A percentile compares a stretch with the other conserved stretches of the same genome.
phyloP scores from a whole-genome alignment of 2,888 invertebrate species.

The Blera fallax region DNA sequence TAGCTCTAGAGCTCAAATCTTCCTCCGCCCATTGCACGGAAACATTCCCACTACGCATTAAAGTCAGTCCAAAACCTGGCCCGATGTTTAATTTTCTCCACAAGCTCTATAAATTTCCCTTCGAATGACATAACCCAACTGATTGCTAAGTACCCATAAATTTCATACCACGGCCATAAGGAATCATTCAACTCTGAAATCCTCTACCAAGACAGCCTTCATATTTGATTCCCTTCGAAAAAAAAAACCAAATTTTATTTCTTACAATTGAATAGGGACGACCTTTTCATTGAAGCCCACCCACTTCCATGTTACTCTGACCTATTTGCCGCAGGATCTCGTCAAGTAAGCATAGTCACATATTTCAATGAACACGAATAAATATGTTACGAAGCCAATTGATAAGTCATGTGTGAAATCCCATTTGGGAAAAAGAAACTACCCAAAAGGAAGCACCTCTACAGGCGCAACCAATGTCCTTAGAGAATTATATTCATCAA shows the following conservation, averaged over 20 bases:
- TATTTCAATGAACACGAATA: constrained; percentile 10
- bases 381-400: not conserved
- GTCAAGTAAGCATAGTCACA: not conserved
- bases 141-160: not conserved
- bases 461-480: not conserved
- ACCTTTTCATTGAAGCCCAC: not conserved
- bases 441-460: not conserved
- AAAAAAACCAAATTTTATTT: not conserved
- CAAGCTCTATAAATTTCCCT: not conserved
- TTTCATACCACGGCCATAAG: not conserved
- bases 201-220: not conserved
- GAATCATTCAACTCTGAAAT: not conserved
- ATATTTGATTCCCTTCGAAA: not conserved
- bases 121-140: not conserved
- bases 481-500: constrained; percentile 6
- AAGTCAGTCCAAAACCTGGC: not conserved
- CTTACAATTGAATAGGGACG: not conserved
- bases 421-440: constrained; percentile 15
- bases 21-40: too few species aligned
- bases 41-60: too few species aligned
- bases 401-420: constrained; percentile 41
- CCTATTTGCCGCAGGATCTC: not conserved
- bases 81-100: not conserved
- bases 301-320: not conserved
- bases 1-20: too few species aligned